Evolutionary conservation across 2,888 invertebrate genomes (phyloP).

Genomic region (Mechanitis mazaeus): DNA sequence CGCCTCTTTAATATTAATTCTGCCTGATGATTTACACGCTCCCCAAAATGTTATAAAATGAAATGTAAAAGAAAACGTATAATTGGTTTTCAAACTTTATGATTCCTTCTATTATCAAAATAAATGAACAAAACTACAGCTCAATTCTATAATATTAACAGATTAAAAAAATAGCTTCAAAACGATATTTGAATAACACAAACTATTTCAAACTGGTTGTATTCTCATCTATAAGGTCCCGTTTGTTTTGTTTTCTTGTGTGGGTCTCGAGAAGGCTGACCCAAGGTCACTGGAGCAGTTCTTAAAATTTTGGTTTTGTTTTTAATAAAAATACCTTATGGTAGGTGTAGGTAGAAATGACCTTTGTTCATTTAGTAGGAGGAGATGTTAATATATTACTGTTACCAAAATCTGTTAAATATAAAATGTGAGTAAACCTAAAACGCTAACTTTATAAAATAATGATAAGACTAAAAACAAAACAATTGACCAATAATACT

Average conservation of each 20-base stretch:
- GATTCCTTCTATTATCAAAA: no score
- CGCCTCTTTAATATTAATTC: constrained; percentile 20
- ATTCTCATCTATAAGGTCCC: constrained; percentile 35
- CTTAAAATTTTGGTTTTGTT: constrained; percentile 15
- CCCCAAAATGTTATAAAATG: constrained; percentile 2
- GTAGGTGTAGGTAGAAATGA: constrained; percentile 21
- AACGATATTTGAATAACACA: constrained; percentile 1
- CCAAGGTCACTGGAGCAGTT: constrained; percentile 57
- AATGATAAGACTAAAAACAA: no score
- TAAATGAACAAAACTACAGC: no score
- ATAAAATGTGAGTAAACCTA: no score
- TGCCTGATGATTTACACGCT: constrained; percentile 15
- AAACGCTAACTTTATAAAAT: no score
- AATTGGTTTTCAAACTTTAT: no score
- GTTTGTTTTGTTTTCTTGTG: constrained; percentile 57
- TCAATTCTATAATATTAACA: no score
- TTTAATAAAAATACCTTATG: constrained; percentile 16
- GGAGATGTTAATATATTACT: constrained; percentile 2
- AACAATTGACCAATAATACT: no score
- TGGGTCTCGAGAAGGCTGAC: constrained; percentile 63
- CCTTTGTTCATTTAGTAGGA: constrained; percentile 23
- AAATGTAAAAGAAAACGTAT: no score
- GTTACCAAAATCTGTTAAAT: no score
- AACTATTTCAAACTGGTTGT: constrained; percentile 30
- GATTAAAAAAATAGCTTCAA: background rate